phyloP scores from a whole-genome alignment of 2,113 vertebrate genomes.

The Sigmodon hispidus region DNA sequence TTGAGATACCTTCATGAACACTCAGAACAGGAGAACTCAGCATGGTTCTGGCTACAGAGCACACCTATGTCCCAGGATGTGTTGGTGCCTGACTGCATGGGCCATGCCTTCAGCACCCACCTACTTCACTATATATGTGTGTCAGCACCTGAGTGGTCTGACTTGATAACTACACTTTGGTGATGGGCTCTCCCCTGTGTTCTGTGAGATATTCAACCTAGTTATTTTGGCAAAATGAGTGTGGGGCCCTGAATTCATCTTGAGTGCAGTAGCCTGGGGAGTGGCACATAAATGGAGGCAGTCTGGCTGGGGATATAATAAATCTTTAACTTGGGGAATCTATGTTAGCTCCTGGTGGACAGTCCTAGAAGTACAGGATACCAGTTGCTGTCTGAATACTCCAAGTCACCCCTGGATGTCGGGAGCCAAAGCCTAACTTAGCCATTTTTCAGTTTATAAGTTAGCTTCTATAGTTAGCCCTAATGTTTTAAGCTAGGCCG shows the following conservation, averaged over 20 bases:
- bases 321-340: not conserved
- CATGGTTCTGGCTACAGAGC: not conserved
- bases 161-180: not conserved
- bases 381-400: not conserved
- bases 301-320: not conserved
- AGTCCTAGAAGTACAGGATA: not conserved
- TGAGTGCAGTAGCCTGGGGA: not conserved
- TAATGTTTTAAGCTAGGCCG: no score
- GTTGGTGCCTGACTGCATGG: not conserved
- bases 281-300: not conserved
- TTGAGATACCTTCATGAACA: not conserved
- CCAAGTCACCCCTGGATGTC: no score
- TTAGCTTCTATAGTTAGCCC: no score
- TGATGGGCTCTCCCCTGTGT: not conserved
- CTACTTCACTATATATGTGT: fast-evolving
- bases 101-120: not conserved
- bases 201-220: not conserved
- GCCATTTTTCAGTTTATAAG: no score
- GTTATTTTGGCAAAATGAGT: not conserved
- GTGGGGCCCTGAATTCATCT: not conserved
- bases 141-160: no score
- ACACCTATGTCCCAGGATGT: not conserved
- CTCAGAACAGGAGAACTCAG: not conserved
- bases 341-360: not conserved
- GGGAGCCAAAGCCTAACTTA: no score